These are phyloP conservation scores for Nematolebias whitei DNA, from an alignment of 2,113 vertebrate genomes.

Conservation along the genomic window DNA sequence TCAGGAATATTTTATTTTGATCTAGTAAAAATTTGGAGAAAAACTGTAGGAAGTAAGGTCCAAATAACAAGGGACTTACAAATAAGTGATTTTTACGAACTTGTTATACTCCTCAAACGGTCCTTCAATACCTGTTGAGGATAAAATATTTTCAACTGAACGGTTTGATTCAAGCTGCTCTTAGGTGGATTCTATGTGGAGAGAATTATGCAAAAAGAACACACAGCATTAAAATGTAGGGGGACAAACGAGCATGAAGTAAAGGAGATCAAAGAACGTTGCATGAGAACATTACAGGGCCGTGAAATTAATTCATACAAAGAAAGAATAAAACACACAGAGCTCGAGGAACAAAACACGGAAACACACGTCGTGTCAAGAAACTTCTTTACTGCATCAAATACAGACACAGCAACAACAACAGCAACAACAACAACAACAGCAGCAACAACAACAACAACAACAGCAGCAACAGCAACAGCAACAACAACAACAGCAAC, in stretches of 20 bases:
- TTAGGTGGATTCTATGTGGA: conserved; percentile 75
- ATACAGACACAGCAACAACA: too few species aligned
- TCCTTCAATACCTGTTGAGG: conserved; percentile 86
- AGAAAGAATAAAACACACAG: conserved; percentile 42
- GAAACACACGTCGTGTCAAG: too few species aligned
- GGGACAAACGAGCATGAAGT: conserved; percentile 61
- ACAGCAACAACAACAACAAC: too few species aligned
- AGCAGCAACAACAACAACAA: too few species aligned
- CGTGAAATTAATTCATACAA: conserved; percentile 41
- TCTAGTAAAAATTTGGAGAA: conserved; percentile 76
- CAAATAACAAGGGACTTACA: conserved; percentile 86
- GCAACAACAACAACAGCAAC: too few species aligned
- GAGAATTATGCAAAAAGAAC: conserved; percentile 72
- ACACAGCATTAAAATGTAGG: conserved; percentile 68
- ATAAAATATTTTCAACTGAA: conserved; percentile 86
- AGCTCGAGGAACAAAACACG: conserved; percentile 38
- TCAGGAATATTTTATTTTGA: conserved; percentile 73
- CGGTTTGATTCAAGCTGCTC: conserved; percentile 69
- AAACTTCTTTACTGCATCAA: too few species aligned
- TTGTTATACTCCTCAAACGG: conserved; percentile 85
- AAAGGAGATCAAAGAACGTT: conserved; percentile 53
- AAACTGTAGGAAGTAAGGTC: conserved; percentile 81
- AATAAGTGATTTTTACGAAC: conserved; percentile 85
- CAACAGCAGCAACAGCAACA: too few species aligned
- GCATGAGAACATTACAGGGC: conserved; percentile 57